Conservation (phyloP, 2,113 vertebrate species). For the Amphilophus citrinellus region DNA sequence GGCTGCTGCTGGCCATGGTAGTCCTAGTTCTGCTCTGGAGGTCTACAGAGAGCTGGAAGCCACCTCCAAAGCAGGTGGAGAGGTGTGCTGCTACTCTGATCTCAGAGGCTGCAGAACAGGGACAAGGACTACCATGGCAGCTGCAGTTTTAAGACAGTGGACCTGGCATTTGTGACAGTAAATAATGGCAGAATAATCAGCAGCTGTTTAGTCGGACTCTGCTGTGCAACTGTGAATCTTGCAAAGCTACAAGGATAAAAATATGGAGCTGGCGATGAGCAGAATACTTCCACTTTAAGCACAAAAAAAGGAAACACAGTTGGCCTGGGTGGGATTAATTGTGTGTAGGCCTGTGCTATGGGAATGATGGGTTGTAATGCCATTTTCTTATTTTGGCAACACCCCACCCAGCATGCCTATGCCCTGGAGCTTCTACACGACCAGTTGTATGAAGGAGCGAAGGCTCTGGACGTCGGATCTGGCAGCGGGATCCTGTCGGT, state of each 20-base stretch:
- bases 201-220: neutral
- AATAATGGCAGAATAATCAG: neutral
- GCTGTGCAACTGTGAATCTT: neutral
- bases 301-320: neutral
- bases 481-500: slow-evolving; percentile 97
- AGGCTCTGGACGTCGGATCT: slow-evolving; percentile 97
- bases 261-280: neutral
- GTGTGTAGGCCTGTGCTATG: neutral
- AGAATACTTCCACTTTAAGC: neutral
- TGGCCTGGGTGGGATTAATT: neutral
- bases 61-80: no score
- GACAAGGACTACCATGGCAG: no score
- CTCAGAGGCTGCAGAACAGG: no score
- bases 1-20: no score
- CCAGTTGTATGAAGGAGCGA: slow-evolving; percentile 95
- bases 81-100: no score
- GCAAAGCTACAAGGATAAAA: neutral
- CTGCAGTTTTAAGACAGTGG: no score
- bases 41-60: no score
- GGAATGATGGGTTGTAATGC: slow-evolving; percentile 24
- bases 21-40: no score
- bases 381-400: neutral
- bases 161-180: neutral
- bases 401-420: slow-evolving; percentile 89
- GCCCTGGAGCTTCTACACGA: slow-evolving; percentile 96